Evolutionary conservation across 2,797 vertebrate species (phyloP).

Genomic region (Takifugu ocellatus): DNA sequence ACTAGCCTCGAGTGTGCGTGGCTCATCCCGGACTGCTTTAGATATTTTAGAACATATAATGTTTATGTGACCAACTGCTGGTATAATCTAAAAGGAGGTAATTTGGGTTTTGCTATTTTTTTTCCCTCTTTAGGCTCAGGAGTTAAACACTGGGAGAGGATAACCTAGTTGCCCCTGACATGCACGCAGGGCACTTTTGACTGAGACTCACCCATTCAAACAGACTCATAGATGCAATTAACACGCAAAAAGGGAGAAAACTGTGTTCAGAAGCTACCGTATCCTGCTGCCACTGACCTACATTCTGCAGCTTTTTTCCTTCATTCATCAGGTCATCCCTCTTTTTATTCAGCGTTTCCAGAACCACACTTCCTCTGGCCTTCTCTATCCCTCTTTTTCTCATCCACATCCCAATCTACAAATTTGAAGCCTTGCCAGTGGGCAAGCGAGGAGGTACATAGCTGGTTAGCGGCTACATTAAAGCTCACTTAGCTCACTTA

Average conservation of each 20-base stretch:
- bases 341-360: slow-evolving; percentile 27
- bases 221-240: slow-evolving; percentile 49
- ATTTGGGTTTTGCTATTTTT: no score
- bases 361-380: slow-evolving; percentile 20
- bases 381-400: slow-evolving; percentile 18
- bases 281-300: slow-evolving; percentile 53
- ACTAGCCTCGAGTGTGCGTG: neutral
- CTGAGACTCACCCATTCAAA: slow-evolving; percentile 47
- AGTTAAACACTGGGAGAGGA: slow-evolving; percentile 22
- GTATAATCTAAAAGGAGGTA: neutral
- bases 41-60: neutral
- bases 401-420: slow-evolving; percentile 26
- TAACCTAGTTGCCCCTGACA: slow-evolving; percentile 9
- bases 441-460: slow-evolving; percentile 24
- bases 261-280: slow-evolving; percentile 40
- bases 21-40: slow-evolving; percentile 8
- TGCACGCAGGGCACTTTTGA: slow-evolving; percentile 26
- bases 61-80: slow-evolving; percentile 10
- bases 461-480: slow-evolving; percentile 34
- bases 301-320: slow-evolving; percentile 29
- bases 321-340: slow-evolving; percentile 28
- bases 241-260: slow-evolving; percentile 48
- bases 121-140: neutral
- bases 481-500: slow-evolving; percentile 34
- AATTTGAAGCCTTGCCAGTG: slow-evolving; percentile 51